Evolutionary conservation across 2,888 invertebrate species (phyloP).

Genomic region (Andrena praecox): DNA sequence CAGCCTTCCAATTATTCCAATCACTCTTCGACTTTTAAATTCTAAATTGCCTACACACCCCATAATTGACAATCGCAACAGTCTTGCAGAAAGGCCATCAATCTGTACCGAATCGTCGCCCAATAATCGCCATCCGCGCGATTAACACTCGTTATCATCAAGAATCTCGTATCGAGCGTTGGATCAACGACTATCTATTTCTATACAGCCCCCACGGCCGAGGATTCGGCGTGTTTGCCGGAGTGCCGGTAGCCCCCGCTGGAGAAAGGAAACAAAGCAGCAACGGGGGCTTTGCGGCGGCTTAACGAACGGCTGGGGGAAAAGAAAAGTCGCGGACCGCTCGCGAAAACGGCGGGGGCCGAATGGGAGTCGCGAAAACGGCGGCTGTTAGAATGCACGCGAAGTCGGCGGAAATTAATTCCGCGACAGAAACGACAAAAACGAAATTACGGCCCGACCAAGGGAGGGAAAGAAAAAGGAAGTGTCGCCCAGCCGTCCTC

Average conservation of each 20-base stretch:
- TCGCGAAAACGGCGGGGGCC: background rate
- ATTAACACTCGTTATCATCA: background rate
- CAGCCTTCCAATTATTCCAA: too few relatives aligned
- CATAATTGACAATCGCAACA: too few relatives aligned
- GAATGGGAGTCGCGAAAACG: background rate
- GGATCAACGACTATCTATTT: background rate
- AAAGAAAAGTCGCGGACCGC: background rate
- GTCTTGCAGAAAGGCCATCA: too few relatives aligned
- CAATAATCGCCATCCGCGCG: too few relatives aligned
- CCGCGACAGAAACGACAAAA: constrained; percentile 3
- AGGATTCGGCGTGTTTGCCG: background rate
- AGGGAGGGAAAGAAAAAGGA: constrained; percentile 17
- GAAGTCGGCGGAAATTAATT: constrained; percentile 45
- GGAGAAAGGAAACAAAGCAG: constrained; percentile 6
- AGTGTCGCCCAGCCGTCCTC: constrained; percentile 15
- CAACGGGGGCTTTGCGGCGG: background rate
- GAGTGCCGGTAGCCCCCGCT: background rate
- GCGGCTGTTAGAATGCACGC: constrained; percentile 8
- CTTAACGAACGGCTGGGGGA: background rate
- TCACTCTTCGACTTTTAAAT: too few relatives aligned
- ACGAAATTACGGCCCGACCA: constrained; percentile 13
- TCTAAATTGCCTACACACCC: too few relatives aligned
- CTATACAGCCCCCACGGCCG: background rate
- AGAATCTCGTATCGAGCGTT: background rate
- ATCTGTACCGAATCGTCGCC: too few relatives aligned